A percentile compares a stretch with the other conserved stretches of the same genome.
Evolutionary conservation across 2,888 invertebrate genomes (phyloP).

Genomic region (Meiosimyza platycephala): DNA sequence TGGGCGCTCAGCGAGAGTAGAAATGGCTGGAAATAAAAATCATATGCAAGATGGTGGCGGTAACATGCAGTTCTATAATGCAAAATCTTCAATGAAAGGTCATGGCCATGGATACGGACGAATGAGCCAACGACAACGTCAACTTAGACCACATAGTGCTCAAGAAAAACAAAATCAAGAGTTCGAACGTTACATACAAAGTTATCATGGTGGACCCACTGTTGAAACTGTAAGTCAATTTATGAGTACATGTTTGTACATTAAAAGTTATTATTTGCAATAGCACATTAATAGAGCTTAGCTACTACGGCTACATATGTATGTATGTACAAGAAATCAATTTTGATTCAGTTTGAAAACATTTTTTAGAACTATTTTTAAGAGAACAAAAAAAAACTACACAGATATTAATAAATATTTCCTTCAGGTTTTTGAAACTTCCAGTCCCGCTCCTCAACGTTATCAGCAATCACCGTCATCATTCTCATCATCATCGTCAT

Average conservation of each 20-base stretch:
- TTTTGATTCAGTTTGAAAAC: no score
- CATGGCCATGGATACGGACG: slow-evolving; percentile 41
- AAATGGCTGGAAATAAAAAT: slow-evolving; percentile 8
- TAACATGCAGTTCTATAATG: no score
- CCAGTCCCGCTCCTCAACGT: slow-evolving; percentile 55
- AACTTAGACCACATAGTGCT: slow-evolving; percentile 52
- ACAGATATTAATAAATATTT: no score
- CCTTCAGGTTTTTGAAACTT: slow-evolving; percentile 59
- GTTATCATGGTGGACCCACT: slow-evolving; percentile 62
- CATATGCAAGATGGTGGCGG: slow-evolving; percentile 1
- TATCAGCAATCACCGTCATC: slow-evolving; percentile 43
- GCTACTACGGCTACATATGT: no score
- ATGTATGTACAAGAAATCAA: no score
- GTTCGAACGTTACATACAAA: slow-evolving; percentile 63
- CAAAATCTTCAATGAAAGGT: slow-evolving; percentile 7
- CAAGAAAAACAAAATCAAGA: slow-evolving; percentile 62
- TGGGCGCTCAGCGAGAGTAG: slow-evolving; percentile 25
- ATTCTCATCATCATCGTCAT: slow-evolving; percentile 38
- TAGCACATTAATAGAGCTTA: no score
- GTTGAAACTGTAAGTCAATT: slow-evolving; percentile 60
- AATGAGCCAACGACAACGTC: slow-evolving; percentile 25
- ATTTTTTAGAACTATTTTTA: no score
- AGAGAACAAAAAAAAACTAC: no score
- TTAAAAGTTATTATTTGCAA: no score
- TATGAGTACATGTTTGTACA: no score